Conservation (phyloP, 1,140 invertebrate genomes). For the Bactericera cockerelli region DNA sequence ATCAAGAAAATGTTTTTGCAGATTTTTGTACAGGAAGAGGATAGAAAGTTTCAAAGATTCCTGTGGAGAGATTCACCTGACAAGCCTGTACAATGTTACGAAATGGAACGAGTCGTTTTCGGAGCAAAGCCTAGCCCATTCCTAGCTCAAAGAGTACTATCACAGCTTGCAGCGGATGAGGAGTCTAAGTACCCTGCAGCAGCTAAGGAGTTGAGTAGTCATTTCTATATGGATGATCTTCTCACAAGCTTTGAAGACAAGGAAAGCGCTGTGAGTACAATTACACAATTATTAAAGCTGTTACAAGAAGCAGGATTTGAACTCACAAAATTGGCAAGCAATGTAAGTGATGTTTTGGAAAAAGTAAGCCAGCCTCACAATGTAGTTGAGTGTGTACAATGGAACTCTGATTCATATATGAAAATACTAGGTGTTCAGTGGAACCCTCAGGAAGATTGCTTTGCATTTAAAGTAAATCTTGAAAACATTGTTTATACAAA, state of each 20-base stretch:
- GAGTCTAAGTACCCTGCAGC: constrained; percentile 20
- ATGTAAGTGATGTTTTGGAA: neutral
- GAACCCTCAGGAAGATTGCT: constrained; percentile 15
- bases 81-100: constrained; percentile 19
- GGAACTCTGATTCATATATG: neutral
- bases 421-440: constrained; percentile 18
- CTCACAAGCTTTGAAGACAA: constrained; percentile 13
- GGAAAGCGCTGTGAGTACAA: neutral
- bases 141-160: constrained; percentile 24
- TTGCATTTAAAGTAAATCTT: constrained; percentile 9
- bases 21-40: constrained; percentile 22
- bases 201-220: constrained; percentile 21
- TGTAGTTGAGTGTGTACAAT: neutral
- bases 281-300: neutral
- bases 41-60: constrained; percentile 22
- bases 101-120: constrained; percentile 27
- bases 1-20: constrained; percentile 30
- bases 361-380: neutral
- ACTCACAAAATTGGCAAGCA: constrained; percentile 9
- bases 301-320: constrained; percentile 7
- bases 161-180: constrained; percentile 25
- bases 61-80: constrained; percentile 20
- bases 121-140: constrained; percentile 26
- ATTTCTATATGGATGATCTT: constrained; percentile 33
- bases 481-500: neutral